These are phyloP conservation scores for Sylvicapra grimmia DNA, from an alignment of 2,113 vertebrate species.

Conservation along the genomic window DNA sequence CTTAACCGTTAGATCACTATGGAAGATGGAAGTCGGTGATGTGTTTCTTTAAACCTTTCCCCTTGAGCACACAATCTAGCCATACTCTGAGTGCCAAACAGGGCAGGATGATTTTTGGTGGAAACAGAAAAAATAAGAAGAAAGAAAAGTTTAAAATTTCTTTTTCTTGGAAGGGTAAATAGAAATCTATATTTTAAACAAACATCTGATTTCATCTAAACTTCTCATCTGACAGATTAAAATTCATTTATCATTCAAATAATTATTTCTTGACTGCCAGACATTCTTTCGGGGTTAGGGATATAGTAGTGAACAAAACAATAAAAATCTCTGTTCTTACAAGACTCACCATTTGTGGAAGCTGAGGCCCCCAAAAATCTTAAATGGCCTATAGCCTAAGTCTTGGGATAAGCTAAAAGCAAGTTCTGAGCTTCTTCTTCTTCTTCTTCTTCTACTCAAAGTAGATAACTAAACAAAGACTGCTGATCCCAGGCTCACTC, in stretches of 20 bases:
- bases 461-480: background rate
- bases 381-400: background rate
- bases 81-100: background rate
- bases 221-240: background rate
- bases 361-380: background rate
- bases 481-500: background rate
- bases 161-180: background rate
- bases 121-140: background rate
- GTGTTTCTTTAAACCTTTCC: background rate
- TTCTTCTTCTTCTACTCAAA: background rate
- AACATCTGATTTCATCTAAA: background rate
- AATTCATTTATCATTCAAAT: background rate
- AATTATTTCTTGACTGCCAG: background rate
- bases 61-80: background rate
- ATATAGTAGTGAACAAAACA: background rate
- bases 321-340: background rate
- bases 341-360: background rate
- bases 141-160: background rate
- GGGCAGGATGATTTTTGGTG: background rate
- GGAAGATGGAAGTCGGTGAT: background rate
- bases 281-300: background rate
- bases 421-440: background rate
- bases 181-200: background rate
- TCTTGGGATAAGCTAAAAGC: background rate
- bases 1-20: background rate